phyloP scores from a whole-genome alignment of 2,888 invertebrate genomes.

The Homarus gammarus region DNA sequence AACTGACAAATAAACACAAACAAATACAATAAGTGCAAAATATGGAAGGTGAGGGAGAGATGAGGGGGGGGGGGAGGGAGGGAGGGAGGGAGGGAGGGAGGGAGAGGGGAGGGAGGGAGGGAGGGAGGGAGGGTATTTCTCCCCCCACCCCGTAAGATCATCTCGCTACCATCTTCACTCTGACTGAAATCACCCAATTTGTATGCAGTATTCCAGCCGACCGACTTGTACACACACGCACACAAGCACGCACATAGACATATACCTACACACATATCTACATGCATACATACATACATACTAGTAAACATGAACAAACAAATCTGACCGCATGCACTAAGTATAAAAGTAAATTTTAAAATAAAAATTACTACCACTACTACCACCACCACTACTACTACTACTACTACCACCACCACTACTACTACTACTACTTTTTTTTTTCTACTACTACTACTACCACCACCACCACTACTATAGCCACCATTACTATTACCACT shows the following conservation, averaged over 20 bases:
- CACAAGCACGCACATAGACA: slow-evolving; percentile 10
- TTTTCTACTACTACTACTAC: no score
- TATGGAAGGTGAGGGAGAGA: background rate
- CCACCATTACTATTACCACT: no score
- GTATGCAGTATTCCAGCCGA: slow-evolving; percentile 36
- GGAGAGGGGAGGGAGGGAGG: background rate
- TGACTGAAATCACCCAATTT: slow-evolving; percentile 42
- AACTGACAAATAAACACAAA: no score
- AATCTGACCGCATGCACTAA: background rate
- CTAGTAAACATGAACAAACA: slow-evolving; percentile 18
- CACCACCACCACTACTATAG: no score
- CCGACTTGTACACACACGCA: background rate
- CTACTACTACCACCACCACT: no score
- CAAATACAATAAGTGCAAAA: no score
- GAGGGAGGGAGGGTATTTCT: background rate
- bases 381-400: no score
- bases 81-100: background rate
- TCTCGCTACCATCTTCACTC: slow-evolving; percentile 36
- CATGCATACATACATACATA: slow-evolving; percentile 26
- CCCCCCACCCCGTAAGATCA: slow-evolving; percentile 6
- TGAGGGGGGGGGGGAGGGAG: background rate
- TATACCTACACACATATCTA: slow-evolving; percentile 27
- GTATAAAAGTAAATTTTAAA: slow-evolving; percentile 3
- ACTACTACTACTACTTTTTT: no score
- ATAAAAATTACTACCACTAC: no score